Percentiles rank a stretch among this genome's conserved stretches.
phyloP scores from a whole-genome alignment of 2,113 vertebrate species.

The Corythoichthys haematopterus region DNA sequence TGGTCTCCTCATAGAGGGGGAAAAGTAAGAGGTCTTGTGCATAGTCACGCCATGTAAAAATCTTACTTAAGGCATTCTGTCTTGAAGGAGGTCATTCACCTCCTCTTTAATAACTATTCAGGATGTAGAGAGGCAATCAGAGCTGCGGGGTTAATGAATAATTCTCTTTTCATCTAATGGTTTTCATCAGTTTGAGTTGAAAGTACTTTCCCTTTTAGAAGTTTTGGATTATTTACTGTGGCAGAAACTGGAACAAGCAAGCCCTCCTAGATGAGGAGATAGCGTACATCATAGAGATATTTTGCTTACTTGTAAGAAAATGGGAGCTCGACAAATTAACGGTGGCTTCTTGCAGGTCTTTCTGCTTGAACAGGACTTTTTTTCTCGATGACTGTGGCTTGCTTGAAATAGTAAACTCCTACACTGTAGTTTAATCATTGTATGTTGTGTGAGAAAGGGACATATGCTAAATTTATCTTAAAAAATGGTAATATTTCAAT shows the following conservation, averaged over 20 bases:
- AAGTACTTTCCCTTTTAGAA: conserved; percentile 17
- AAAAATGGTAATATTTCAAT: too few species aligned
- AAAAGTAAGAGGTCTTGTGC: conserved; percentile 28
- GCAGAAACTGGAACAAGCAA: not conserved
- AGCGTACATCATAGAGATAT: not conserved
- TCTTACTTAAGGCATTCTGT: conserved; percentile 36
- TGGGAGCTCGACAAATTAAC: not conserved
- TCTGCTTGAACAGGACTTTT: not conserved
- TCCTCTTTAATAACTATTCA: conserved; percentile 41
- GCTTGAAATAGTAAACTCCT: not conserved
- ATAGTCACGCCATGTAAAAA: conserved; percentile 16
- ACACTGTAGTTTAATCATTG: not conserved
- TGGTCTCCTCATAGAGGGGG: not conserved
- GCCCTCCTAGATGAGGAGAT: not conserved
- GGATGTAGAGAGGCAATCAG: conserved; percentile 26
- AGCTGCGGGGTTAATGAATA: conserved; percentile 49
- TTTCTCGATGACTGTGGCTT: not conserved
- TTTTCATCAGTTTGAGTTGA: conserved; percentile 27
- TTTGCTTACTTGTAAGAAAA: not conserved
- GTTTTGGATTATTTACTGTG: conserved; percentile 10
- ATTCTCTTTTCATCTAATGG: conserved; percentile 30
- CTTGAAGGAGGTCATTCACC: conserved; percentile 23
- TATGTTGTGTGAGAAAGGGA: too few species aligned
- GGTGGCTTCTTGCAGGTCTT: not conserved
- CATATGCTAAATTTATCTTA: too few species aligned